phyloP scores from a whole-genome alignment of 37 sponge, comb jelly and placozoan genomes.

The Spongia lamella region DNA sequence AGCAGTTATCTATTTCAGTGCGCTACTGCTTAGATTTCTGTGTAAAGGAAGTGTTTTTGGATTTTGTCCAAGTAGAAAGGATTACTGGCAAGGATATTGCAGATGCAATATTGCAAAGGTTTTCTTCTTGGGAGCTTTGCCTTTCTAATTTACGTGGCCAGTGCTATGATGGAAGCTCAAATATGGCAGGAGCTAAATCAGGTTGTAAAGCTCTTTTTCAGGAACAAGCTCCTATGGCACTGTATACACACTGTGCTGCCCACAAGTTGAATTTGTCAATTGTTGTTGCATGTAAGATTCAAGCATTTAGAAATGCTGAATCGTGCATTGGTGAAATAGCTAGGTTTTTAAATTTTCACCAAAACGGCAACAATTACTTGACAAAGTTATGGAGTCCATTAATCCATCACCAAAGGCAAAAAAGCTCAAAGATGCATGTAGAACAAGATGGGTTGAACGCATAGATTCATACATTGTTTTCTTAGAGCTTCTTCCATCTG shows the following conservation, averaged over 20 bases:
- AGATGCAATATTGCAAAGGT: slow-evolving; percentile 29
- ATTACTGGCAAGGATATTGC: slow-evolving; percentile 42
- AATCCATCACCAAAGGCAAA: slow-evolving; percentile 8
- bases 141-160: slow-evolving; percentile 41
- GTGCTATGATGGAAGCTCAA: slow-evolving; percentile 61
- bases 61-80: slow-evolving; percentile 60
- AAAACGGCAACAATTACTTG: slow-evolving; percentile 48
- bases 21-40: slow-evolving; percentile 21
- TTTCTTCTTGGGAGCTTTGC: slow-evolving; percentile 22
- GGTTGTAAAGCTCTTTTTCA: slow-evolving; percentile 44
- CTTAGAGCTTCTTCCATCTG: slow-evolving; percentile 50
- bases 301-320: slow-evolving; percentile 46
- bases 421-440: slow-evolving; percentile 60
- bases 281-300: slow-evolving; percentile 50
- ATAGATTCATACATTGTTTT: slow-evolving; percentile 52
- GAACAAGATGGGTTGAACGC: slow-evolving; percentile 59
- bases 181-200: slow-evolving; percentile 51
- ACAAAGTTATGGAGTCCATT: slow-evolving; percentile 21
- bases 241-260: slow-evolving; percentile 57
- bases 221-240: slow-evolving; percentile 34
- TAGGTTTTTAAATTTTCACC: slow-evolving; percentile 49
- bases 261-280: slow-evolving; percentile 55
- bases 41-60: slow-evolving; percentile 45
- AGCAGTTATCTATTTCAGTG: slow-evolving; percentile 44
- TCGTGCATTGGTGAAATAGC: slow-evolving; percentile 44